Evolutionary conservation across 2,888 invertebrate genomes (phyloP), one percentile per base, ranked within the genome.

Genomic region (Notodonta ziczac): DNA sequence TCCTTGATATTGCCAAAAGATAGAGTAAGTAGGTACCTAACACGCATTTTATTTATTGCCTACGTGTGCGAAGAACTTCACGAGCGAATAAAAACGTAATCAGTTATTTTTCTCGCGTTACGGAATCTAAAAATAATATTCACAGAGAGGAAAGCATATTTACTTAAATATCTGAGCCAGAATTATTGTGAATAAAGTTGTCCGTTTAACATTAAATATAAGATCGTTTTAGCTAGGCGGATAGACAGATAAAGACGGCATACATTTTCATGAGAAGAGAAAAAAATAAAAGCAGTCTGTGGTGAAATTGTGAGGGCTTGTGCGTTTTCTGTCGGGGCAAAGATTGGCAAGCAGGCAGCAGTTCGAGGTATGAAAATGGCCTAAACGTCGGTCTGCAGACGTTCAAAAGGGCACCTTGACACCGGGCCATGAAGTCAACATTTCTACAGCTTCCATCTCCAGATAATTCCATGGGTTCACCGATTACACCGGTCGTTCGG

Each of bases 401-500:
- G 65, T 76, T 72, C 72, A 67, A 91, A 89, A 87, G 72, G 69
- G 73, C 72, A 83, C 87, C 81, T 81, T 86, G 70, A 70, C 65
- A 71, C 80, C 66, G 72, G 72, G 71, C 63, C 66, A 67, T 82
- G 76, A 69, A 84, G 86, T 84, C 75, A 82, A 87, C 76, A 85
- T 88, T 87, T 73, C 79, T 82, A 82, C 77, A 76, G 70, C 78
- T 73, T 68, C 68, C 70, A 72, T 72, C 73, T 67, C 74, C 74
- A 84, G 85, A 87, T 87, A 86, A 81, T 81, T 82, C 78, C 80
- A 83, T 83, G 88, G 85, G 85, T 85, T 80, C 83, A 79, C 81
- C 86, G 90, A 91, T 93, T 93, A 93, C 90, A 89, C 90, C 90
- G 90, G 91, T 91, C 88, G 88, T 93, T 89, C 87, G 90, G 89